phyloP scores from a whole-genome alignment of 2,888 invertebrate genomes.

The Lithophane semibrunnea region DNA sequence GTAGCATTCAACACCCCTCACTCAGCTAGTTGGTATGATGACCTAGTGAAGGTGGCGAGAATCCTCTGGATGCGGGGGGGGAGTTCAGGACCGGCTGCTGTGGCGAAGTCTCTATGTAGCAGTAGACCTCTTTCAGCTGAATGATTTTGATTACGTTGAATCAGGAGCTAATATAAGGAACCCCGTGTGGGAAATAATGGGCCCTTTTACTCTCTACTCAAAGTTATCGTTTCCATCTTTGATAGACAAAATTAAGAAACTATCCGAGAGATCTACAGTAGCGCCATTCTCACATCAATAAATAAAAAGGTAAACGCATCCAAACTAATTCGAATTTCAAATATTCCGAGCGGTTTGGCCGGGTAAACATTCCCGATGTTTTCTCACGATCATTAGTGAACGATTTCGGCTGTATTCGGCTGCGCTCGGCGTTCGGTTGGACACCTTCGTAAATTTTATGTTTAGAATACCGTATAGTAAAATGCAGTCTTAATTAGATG shows the following conservation, averaged over 20 bases:
- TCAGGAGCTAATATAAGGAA: neutral
- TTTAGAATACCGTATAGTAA: constrained; percentile 57
- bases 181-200: neutral
- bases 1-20: neutral
- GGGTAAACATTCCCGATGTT: constrained; percentile 67
- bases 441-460: constrained; percentile 61
- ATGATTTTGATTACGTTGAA: neutral
- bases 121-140: too few relatives aligned
- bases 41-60: neutral
- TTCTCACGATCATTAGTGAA: constrained; percentile 76
- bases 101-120: too few relatives aligned
- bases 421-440: constrained; percentile 54
- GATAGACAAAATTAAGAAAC: neutral
- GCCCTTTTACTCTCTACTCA: neutral
- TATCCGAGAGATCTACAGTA: constrained; percentile 18
- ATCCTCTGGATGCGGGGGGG: neutral
- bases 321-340: constrained; percentile 72
- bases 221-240: neutral
- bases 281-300: constrained; percentile 46
- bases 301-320: constrained; percentile 53
- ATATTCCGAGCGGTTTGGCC: constrained; percentile 67
- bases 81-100: neutral
- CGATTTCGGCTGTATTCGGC: constrained; percentile 61
- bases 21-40: neutral
- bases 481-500: constrained; percentile 56